Conservation (phyloP, 1,140 invertebrate species). For the Solenopsis invicta region DNA sequence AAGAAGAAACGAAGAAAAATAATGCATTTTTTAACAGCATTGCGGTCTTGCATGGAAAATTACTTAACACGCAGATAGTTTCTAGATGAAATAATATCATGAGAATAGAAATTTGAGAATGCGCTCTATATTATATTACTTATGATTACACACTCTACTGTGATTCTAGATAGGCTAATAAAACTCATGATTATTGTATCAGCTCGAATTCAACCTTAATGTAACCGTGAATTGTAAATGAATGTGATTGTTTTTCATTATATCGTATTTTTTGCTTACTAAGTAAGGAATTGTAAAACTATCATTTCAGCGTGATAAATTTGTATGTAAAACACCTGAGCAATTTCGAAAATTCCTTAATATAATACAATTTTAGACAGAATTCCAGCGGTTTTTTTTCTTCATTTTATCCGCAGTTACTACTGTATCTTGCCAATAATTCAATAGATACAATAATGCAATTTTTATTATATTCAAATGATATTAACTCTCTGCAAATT, state of each 20-base stretch:
- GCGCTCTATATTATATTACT: slow-evolving; percentile 31
- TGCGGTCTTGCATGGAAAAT: slow-evolving; percentile 18
- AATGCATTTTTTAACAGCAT: slow-evolving; percentile 34
- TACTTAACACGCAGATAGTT: slow-evolving; percentile 1
- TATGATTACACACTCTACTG: slow-evolving; percentile 18
- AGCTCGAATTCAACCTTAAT: background rate
- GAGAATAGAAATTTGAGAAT: slow-evolving; percentile 21
- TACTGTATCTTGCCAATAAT: background rate
- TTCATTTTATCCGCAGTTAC: background rate
- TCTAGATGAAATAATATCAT: slow-evolving; percentile 24
- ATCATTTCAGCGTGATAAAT: slow-evolving; percentile 9
- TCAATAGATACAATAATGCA: background rate
- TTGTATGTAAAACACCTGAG: slow-evolving; percentile 13
- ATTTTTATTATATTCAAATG: slow-evolving; percentile 8
- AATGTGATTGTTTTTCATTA: slow-evolving; percentile 16
- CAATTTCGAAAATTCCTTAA: slow-evolving; percentile 12
- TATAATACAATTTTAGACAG: slow-evolving; percentile 44
- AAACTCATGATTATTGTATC: slow-evolving; percentile 20
- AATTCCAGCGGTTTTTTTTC: slow-evolving; percentile 21
- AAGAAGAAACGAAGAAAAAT: slow-evolving; percentile 3
- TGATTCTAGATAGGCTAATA: slow-evolving; percentile 47
- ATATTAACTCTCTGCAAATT: too few species aligned
- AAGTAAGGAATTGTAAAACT: background rate
- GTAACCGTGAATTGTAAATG: background rate
- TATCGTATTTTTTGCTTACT: slow-evolving; percentile 36